Percentiles rank a stretch among this genome's conserved stretches.
Evolutionary conservation across 2,113 vertebrate genomes (phyloP).

Genomic region (Cyprinodon tularosa): DNA sequence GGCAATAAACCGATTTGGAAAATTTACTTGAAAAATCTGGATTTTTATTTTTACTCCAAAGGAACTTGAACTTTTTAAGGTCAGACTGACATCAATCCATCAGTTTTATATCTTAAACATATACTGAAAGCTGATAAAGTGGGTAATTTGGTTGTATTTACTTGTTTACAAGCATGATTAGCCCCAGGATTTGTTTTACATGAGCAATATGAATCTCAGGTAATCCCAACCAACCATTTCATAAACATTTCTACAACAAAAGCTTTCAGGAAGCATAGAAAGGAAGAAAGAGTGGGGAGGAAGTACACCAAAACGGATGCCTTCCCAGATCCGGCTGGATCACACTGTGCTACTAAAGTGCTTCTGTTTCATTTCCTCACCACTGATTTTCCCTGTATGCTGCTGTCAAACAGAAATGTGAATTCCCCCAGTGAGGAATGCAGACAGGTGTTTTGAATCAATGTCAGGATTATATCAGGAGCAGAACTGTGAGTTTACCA

Average conservation of each 20-base stretch:
- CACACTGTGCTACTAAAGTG: slow-evolving; percentile 18
- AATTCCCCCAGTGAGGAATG: slow-evolving; percentile 61
- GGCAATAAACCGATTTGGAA: too few species aligned
- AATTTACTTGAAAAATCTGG: too few species aligned
- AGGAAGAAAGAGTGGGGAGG: background rate
- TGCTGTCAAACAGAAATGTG: slow-evolving; percentile 51
- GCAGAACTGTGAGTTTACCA: slow-evolving; percentile 14
- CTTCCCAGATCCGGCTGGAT: slow-evolving; percentile 20
- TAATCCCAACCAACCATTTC: background rate
- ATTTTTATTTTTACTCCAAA: too few species aligned
- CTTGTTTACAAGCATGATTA: too few species aligned
- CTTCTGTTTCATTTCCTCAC: slow-evolving; percentile 59
- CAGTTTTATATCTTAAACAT: too few species aligned
- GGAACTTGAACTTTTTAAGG: too few species aligned
- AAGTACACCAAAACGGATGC: slow-evolving; percentile 33
- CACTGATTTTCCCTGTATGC: slow-evolving; percentile 55
- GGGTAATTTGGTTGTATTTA: too few species aligned
- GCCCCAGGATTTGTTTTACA: too few species aligned
- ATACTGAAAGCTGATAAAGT: background rate
- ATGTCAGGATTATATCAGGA: slow-evolving; percentile 42
- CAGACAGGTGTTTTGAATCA: slow-evolving; percentile 42
- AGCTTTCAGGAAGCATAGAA: slow-evolving; percentile 12
- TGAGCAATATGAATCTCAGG: too few species aligned
- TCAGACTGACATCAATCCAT: too few species aligned
- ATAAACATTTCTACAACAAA: background rate